phyloP scores from a whole-genome alignment of 1,140 invertebrate species.

The Heliothis virescens region DNA sequence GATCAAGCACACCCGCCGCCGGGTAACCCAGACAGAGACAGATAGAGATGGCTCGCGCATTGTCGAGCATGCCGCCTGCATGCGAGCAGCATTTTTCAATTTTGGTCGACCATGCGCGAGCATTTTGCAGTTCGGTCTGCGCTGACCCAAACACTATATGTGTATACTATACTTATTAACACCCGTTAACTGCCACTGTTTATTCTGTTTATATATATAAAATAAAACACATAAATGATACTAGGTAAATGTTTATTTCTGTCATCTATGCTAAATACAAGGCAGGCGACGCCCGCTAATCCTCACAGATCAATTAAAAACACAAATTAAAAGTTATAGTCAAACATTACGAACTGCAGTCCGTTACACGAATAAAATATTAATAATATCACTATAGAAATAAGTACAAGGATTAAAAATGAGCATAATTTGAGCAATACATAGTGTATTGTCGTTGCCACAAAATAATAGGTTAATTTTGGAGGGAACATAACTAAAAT shows the following conservation, averaged over 20 bases:
- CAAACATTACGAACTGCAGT: slow-evolving; percentile 40
- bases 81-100: too few species aligned
- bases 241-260: slow-evolving; percentile 83
- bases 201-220: slow-evolving; percentile 17
- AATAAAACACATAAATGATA: slow-evolving; percentile 65
- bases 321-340: slow-evolving; percentile 37
- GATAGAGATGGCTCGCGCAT: too few species aligned
- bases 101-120: too few species aligned
- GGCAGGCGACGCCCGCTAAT: slow-evolving; percentile 64
- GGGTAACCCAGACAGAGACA: too few species aligned
- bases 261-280: slow-evolving; percentile 80
- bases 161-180: not conserved
- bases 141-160: too few species aligned
- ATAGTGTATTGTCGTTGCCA: slow-evolving; percentile 78
- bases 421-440: slow-evolving; percentile 83
- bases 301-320: slow-evolving; percentile 70
- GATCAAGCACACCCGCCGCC: too few species aligned
- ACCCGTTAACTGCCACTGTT: slow-evolving; percentile 9
- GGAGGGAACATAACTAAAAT: slow-evolving; percentile 70
- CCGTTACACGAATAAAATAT: slow-evolving; percentile 47
- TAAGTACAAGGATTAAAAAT: slow-evolving; percentile 65
- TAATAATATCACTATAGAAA: slow-evolving; percentile 71
- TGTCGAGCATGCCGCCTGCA: too few species aligned
- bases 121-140: too few species aligned
- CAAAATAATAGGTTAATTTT: slow-evolving; percentile 63